Evolutionary conservation across 2,113 vertebrate genomes (phyloP), one percentile per base, ranked within the genome.

Genomic region (Silurus asotus): DNA sequence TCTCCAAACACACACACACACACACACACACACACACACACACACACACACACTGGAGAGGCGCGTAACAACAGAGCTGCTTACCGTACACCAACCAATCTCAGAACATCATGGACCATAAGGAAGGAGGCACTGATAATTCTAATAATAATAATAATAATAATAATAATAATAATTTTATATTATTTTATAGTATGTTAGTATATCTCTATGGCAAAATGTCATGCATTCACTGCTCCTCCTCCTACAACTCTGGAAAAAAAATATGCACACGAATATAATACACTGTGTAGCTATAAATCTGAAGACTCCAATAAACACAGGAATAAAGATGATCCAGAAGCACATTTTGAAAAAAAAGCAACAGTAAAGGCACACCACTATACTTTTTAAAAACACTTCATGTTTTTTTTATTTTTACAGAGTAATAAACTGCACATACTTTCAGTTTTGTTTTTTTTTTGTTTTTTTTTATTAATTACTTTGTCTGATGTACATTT

Each of bases 81-180:
- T 78, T 37, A 78, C 76, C 53, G 28, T 56, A 56, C 53, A 56
- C 83, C 49, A 83, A 76, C 28, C 28, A 37, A 37, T 83, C 87
- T 84, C 76, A 61, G 51, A 55, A 82, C 83, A 87, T 69, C 77
- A 85, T 77, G 81, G 59, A 85, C n/a, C 20, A 82, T 8, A 55
- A 15, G 13, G n/a, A 7, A 77, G 55, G 15, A 4, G 20, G 4
- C 23, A 62, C 7, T 62, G 55, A 75, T 59, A 10, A 37, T 37
- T 37, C 28, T 37, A 37, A 37, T 37, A 37, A 37, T 37, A 37
- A 37, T 37, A 37, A 37, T 37, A 37, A 37, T 37, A 37, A 37
- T 37, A 37, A 37, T 37, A 37, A 37, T 37, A 37, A 37, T 37
- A 37, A 37, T 37, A 37, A 37, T 37, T 37, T 37, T 37, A 37